Percentiles rank a stretch among this genome's conserved stretches.
Evolutionary conservation across 30 jellyfish, hydroid and myxozoan genomes (phyloP).

Genomic region (Aurelia sp.): DNA sequence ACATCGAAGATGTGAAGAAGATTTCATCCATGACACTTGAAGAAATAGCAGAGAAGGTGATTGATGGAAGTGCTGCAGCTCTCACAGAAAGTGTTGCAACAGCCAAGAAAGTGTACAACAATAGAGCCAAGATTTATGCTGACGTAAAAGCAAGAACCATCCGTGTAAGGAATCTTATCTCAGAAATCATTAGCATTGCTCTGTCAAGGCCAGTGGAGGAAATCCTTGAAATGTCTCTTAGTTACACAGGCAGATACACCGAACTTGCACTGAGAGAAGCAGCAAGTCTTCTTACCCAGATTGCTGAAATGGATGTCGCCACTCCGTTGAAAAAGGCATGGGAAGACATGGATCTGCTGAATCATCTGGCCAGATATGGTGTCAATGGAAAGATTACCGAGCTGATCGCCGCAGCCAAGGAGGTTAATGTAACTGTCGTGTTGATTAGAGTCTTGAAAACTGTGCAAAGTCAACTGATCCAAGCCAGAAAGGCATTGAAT

Average conservation of each 20-base stretch:
- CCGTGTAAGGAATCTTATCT: neutral
- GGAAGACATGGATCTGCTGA: slow-evolving; percentile 74
- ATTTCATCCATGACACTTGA: slow-evolving; percentile 64
- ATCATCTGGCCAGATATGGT: slow-evolving; percentile 72
- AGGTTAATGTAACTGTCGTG: slow-evolving; percentile 57
- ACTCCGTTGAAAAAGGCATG: slow-evolving; percentile 76
- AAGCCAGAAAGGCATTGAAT: neutral
- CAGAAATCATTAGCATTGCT: neutral
- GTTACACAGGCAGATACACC: slow-evolving; percentile 25
- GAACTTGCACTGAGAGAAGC: slow-evolving; percentile 51
- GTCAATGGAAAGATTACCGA: slow-evolving; percentile 49
- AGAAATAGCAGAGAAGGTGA: slow-evolving; percentile 54
- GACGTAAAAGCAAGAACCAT: neutral
- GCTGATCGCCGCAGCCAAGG: slow-evolving; percentile 53
- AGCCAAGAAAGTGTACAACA: slow-evolving; percentile 13
- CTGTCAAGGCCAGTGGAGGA: slow-evolving; percentile 61
- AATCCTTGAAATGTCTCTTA: slow-evolving; percentile 25
- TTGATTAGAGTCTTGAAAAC: slow-evolving; percentile 10
- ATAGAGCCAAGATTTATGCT: slow-evolving; percentile 4
- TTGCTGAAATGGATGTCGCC: slow-evolving; percentile 72
- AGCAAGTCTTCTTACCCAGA: slow-evolving; percentile 50
- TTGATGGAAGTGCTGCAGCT: slow-evolving; percentile 28
- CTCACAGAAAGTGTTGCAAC: slow-evolving; percentile 11
- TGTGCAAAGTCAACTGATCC: neutral
- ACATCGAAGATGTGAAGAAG: slow-evolving; percentile 11